Evolutionary conservation across 2,113 vertebrate species (phyloP).

Genomic region (Noturus placidus): DNA sequence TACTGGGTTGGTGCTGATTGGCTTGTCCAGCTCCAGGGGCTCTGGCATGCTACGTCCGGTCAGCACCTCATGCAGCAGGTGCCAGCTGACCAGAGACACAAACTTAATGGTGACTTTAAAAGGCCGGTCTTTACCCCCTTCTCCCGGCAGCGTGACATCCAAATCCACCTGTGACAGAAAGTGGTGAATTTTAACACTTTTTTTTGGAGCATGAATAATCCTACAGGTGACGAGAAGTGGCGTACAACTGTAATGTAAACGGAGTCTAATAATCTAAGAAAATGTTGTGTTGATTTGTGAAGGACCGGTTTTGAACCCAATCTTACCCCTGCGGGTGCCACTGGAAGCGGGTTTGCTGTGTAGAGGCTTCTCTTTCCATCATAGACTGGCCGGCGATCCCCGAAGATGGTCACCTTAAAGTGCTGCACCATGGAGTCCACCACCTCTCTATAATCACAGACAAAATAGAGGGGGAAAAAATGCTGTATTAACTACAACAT

Average conservation of each 20-base stretch:
- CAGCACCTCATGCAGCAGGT: constrained; percentile 96
- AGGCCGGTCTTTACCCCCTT: constrained; percentile 97
- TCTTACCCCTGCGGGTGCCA: constrained; percentile 83
- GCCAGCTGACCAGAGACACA: constrained; percentile 98
- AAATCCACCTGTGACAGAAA: constrained; percentile 85
- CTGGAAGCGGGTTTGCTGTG: constrained; percentile 92
- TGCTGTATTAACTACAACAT: neutral
- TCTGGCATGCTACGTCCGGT: constrained; percentile 95
- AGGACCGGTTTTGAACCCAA: neutral
- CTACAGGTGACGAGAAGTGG: neutral
- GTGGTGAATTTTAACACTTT: neutral
- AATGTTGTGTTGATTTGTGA: neutral
- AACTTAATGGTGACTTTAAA: constrained; percentile 98
- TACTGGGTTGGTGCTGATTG: constrained; percentile 98
- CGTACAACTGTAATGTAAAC: neutral
- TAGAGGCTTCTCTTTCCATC: constrained; percentile 98
- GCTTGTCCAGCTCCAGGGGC: constrained; percentile 97
- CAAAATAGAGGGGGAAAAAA: neutral
- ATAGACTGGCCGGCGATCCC: constrained; percentile 93
- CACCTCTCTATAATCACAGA: constrained; percentile 82
- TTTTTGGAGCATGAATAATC: neutral
- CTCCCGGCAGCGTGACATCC: constrained; percentile 97
- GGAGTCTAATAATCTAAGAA: neutral
- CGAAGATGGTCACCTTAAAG: constrained; percentile 98
- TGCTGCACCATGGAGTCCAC: constrained; percentile 99